Conservation (phyloP, 1,140 invertebrate species). For the Pteromalus puparum region DNA sequence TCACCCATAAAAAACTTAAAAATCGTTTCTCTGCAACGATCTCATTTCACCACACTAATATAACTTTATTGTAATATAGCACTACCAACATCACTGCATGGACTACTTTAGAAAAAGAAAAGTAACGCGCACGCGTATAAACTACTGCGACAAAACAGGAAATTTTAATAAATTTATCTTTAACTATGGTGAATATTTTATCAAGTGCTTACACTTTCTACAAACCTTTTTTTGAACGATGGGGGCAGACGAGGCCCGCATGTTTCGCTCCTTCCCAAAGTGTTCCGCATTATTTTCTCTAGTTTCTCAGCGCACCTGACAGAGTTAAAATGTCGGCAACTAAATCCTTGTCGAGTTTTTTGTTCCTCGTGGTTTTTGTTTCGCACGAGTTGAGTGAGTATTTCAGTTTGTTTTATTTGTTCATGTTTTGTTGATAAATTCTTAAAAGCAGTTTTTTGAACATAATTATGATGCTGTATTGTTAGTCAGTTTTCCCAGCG, state of each 20-base stretch:
- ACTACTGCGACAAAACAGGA: neutral
- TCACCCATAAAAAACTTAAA: too few relatives aligned
- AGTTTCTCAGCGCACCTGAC: constrained; percentile 40
- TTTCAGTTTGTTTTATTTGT: constrained; percentile 11
- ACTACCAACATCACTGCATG: neutral
- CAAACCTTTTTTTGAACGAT: constrained; percentile 38
- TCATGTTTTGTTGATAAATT: too few relatives aligned
- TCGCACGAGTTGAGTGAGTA: constrained; percentile 34
- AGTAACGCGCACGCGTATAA: neutral
- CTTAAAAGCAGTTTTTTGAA: too few relatives aligned
- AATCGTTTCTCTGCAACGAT: too few relatives aligned
- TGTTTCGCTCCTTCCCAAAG: constrained; percentile 30
- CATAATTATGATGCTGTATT: too few relatives aligned
- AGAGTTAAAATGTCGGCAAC: constrained; percentile 42
- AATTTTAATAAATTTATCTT: constrained; percentile 41
- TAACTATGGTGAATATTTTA: constrained; percentile 40
- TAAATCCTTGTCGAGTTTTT: constrained; percentile 3
- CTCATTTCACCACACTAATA: too few relatives aligned
- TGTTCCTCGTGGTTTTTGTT: constrained; percentile 10
- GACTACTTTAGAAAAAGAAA: constrained; percentile 19
- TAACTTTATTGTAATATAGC: neutral
- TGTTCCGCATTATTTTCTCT: constrained; percentile 42
- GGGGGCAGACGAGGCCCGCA: constrained; percentile 46
- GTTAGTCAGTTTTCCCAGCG: too few relatives aligned
- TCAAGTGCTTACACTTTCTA: constrained; percentile 46